Percentiles rank a stretch among this genome's conserved stretches.
Evolutionary conservation across 2,113 vertebrate species (phyloP).

Genomic region (Miniopterus natalensis): DNA sequence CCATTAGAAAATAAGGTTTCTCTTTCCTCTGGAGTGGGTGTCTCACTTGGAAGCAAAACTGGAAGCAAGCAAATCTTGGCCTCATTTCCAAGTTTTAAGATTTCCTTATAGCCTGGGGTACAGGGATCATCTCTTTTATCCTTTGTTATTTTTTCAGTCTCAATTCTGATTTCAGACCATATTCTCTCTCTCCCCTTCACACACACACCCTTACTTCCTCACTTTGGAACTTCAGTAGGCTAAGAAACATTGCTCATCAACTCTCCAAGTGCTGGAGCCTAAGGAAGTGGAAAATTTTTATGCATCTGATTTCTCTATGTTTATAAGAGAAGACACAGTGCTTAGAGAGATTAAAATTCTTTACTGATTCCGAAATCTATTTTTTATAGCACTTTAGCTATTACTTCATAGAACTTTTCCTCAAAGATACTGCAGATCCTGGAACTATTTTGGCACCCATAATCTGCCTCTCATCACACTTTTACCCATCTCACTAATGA

Average conservation of each 20-base stretch:
- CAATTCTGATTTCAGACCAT: conserved; percentile 62
- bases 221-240: conserved; percentile 53
- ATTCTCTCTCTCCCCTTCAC: not conserved
- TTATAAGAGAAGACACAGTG: conserved; percentile 26
- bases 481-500: not conserved
- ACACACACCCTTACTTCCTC: not conserved
- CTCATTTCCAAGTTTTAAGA: conserved; percentile 43
- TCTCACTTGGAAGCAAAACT: conserved; percentile 37
- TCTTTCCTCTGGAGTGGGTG: conserved; percentile 1
- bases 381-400: not conserved
- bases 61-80: conserved; percentile 47
- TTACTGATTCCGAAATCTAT: conserved; percentile 40
- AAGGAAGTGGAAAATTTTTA: conserved; percentile 42
- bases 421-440: conserved; percentile 6
- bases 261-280: conserved; percentile 43
- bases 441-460: conserved; percentile 4
- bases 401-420: not conserved
- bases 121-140: conserved; percentile 43
- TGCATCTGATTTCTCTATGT: conserved; percentile 49
- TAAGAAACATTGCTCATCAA: conserved; percentile 46
- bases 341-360: conserved; percentile 43
- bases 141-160: conserved; percentile 68
- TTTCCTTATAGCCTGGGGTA: conserved; percentile 39
- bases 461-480: not conserved
- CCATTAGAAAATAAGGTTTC: conserved; percentile 56